phyloP scores from a whole-genome alignment of 2,113 vertebrate genomes.

The Psammodynastes pulverulentus region DNA sequence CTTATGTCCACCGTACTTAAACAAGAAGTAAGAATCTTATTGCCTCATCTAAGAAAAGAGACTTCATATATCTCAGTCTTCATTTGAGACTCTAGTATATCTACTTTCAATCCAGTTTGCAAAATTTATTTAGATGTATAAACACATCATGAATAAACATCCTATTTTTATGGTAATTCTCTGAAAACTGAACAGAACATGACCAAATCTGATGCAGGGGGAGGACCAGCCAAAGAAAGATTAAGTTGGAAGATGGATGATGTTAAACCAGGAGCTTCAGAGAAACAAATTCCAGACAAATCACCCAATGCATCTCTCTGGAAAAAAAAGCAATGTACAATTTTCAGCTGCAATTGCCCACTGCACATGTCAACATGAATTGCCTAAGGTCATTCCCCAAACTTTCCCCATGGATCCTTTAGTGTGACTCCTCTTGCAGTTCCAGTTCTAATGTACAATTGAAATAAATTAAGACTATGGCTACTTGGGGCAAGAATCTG shows the following conservation, averaged over 20 bases:
- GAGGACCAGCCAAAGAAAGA: neutral
- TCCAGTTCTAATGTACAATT: neutral
- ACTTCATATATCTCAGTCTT: neutral
- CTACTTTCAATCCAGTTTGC: neutral
- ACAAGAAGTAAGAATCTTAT: neutral
- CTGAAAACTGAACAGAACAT: neutral
- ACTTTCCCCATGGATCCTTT: neutral
- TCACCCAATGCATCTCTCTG: neutral
- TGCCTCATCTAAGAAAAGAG: neutral
- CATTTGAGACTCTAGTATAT: neutral
- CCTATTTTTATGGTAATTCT: neutral
- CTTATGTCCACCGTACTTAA: neutral
- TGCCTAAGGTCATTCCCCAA: neutral
- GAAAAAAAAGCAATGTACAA: neutral
- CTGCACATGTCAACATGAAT: neutral
- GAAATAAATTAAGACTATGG: neutral
- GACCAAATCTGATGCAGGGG: neutral
- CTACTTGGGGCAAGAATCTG: neutral
- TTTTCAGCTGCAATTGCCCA: neutral
- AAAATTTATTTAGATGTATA: neutral
- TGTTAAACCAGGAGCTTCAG: neutral
- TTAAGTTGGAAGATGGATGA: neutral
- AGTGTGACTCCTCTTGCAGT: neutral
- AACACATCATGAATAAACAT: neutral
- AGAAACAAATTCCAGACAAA: neutral